A percentile compares a stretch with the other conserved stretches of the same genome.
Conservation (phyloP, 2,888 invertebrate species). For the Drosophila mulleri region DNA sequence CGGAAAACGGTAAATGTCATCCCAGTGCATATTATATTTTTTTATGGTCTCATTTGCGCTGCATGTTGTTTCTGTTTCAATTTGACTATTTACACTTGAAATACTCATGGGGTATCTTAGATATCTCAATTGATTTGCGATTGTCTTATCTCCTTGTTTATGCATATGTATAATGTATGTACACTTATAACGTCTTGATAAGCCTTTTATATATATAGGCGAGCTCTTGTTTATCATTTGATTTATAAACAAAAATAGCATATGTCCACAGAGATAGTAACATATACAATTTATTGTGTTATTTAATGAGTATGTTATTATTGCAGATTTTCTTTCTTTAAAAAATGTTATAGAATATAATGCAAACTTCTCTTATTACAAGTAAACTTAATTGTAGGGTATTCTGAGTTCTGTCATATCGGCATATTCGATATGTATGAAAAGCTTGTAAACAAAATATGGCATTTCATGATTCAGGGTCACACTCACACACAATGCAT, state of each 20-base stretch:
- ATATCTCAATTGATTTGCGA: background rate
- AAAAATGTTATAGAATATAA: background rate
- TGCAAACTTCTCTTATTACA: background rate
- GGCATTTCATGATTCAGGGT: slow-evolving; percentile 36
- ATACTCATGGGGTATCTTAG: background rate
- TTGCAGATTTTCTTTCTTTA: background rate
- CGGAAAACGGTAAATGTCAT: slow-evolving; percentile 79
- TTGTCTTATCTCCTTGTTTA: background rate
- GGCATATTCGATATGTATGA: background rate
- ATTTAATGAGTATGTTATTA: background rate
- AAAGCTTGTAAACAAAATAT: slow-evolving; percentile 10
- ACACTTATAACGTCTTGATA: background rate
- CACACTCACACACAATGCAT: background rate
- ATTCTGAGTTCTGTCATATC: background rate
- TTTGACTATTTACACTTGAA: background rate
- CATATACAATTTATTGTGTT: background rate
- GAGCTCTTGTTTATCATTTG: background rate
- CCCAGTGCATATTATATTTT: slow-evolving; percentile 29
- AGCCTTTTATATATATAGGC: background rate
- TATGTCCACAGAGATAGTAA: background rate
- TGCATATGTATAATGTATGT: background rate
- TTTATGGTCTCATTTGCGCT: slow-evolving; percentile 21
- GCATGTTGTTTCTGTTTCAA: slow-evolving; percentile 11
- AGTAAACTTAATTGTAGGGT: slow-evolving; percentile 16
- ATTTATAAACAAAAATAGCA: background rate